A percentile compares a stretch with the other conserved stretches of the same genome.
Conservation (phyloP, 1,140 invertebrate species). For the Antheraea mylitta region DNA sequence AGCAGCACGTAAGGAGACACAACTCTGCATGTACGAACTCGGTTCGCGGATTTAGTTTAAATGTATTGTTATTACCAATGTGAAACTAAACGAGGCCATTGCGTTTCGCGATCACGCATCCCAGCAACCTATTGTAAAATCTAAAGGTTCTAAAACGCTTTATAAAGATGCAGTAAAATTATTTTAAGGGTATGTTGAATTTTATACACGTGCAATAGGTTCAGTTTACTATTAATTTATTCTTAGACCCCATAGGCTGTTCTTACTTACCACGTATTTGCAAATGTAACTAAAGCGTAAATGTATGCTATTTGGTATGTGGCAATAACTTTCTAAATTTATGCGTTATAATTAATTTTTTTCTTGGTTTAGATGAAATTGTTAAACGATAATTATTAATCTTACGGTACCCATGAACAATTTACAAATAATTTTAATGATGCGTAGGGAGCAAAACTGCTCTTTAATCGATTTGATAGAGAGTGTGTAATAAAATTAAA, state of each 20-base stretch:
- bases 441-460: too few relatives aligned
- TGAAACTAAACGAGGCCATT: neutral
- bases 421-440: too few relatives aligned
- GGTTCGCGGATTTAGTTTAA: neutral
- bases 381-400: too few relatives aligned
- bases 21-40: neutral
- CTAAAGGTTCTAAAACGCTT: neutral
- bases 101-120: neutral
- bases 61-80: neutral
- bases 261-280: too few relatives aligned
- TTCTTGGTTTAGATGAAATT: too few relatives aligned
- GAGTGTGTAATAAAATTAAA: too few relatives aligned
- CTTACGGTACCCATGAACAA: too few relatives aligned
- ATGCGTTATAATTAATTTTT: too few relatives aligned
- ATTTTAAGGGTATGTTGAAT: neutral
- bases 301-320: too few relatives aligned
- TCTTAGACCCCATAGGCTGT: neutral
- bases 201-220: neutral
- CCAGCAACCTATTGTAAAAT: neutral
- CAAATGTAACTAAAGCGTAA: too few relatives aligned
- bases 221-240: neutral
- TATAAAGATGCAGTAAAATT: neutral
- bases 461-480: too few relatives aligned
- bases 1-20: neutral
- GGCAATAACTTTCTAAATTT: too few relatives aligned